Conservation (phyloP, 2,113 vertebrate species). For the Cyphomyrus discorhynchus region DNA sequence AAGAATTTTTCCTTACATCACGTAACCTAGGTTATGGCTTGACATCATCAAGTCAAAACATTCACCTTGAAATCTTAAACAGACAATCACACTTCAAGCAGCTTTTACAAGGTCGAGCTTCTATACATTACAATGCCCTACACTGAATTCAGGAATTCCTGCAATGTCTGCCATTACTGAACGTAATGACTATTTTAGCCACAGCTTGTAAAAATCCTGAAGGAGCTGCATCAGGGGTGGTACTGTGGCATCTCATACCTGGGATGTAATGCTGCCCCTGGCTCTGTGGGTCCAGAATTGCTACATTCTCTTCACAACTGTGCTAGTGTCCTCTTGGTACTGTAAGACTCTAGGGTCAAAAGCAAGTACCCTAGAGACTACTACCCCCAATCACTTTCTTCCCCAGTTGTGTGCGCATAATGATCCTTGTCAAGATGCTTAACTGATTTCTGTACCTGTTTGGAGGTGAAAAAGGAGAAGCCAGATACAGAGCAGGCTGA, state of each 20-base stretch:
- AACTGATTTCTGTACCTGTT: constrained; percentile 2
- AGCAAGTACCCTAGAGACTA: not conserved
- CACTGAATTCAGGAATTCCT: not conserved
- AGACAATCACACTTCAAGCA: not conserved
- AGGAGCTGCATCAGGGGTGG: not conserved
- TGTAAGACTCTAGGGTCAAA: not conserved
- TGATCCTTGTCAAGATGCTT: not conserved
- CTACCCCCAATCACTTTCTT: not conserved
- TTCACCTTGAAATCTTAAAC: not conserved
- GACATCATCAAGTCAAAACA: not conserved
- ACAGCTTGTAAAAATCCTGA: not conserved
- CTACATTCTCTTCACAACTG: not conserved
- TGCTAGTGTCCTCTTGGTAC: not conserved
- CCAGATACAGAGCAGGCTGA: constrained; percentile 5
- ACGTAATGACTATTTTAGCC: not conserved
- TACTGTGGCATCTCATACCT: not conserved
- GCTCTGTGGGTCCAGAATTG: not conserved
- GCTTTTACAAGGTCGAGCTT: not conserved
- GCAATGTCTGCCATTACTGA: not conserved
- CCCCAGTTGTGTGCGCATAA: not conserved
- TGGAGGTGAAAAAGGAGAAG: not conserved
- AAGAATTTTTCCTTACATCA: not conserved
- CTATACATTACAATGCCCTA: not conserved
- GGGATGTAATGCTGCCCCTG: not conserved
- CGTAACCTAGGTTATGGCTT: not conserved